Conservation (phyloP, 2,113 vertebrate genomes). For the Platanista minor region DNA sequence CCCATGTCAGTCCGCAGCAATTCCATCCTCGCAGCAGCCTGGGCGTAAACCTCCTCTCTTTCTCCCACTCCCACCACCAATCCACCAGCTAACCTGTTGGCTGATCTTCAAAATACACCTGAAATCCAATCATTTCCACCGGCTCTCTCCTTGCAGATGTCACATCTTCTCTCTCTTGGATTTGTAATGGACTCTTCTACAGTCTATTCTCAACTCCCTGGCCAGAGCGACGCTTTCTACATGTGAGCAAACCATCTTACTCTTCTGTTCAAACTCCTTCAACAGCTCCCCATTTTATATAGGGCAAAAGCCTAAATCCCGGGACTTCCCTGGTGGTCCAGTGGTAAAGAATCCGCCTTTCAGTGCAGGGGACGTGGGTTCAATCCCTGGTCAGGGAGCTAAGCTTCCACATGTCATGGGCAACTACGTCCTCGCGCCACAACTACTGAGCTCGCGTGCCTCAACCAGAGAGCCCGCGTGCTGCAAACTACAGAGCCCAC, state of each 20-base stretch:
- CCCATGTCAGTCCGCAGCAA: not conserved
- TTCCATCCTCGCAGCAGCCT: not conserved
- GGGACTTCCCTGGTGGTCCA: too few relatives aligned
- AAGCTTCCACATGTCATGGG: too few relatives aligned
- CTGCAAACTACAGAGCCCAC: too few relatives aligned
- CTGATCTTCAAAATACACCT: not conserved
- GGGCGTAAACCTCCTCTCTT: not conserved
- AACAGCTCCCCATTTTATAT: not conserved
- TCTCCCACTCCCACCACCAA: not conserved
- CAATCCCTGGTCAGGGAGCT: too few relatives aligned
- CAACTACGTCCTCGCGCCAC: too few relatives aligned
- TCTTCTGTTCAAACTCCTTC: not conserved
- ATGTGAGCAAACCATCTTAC: not conserved
- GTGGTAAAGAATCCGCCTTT: too few relatives aligned
- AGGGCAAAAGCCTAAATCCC: not conserved
- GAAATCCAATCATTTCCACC: not conserved
- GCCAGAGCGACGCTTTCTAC: not conserved
- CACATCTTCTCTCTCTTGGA: not conserved
- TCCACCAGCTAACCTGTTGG: not conserved
- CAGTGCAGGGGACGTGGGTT: too few relatives aligned
- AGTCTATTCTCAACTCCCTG: not conserved
- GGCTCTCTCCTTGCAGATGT: not conserved
- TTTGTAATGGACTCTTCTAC: not conserved
- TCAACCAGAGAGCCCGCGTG: too few relatives aligned
- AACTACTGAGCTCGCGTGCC: too few relatives aligned